A percentile compares a stretch with the other conserved stretches of the same genome.
Conservation (phyloP, 2,888 invertebrate genomes). For the Crossocerus cetratus region DNA sequence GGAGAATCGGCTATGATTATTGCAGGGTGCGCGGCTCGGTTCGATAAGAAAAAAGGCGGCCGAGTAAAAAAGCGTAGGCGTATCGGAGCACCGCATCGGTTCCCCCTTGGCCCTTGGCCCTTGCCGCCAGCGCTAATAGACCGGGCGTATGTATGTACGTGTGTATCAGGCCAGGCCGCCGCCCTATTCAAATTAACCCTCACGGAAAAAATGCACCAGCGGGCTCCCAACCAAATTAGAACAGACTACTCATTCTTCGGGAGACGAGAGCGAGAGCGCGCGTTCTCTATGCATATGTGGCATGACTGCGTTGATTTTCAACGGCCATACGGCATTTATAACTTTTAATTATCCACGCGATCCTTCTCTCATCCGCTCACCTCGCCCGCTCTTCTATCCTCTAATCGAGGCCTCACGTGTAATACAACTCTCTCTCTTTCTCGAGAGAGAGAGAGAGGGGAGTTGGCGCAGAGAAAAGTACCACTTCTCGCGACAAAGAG, state of each 20-base stretch:
- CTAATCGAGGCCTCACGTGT: constrained; percentile 27
- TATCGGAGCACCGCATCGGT: constrained; percentile 47
- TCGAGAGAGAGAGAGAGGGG: too few relatives aligned
- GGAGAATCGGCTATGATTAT: not conserved
- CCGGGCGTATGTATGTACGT: not conserved
- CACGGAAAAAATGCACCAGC: constrained; percentile 63
- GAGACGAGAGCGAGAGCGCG: too few relatives aligned
- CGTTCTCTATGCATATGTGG: constrained; percentile 66
- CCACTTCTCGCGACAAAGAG: too few relatives aligned
- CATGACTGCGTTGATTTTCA: constrained; percentile 72
- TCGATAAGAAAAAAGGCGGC: constrained; percentile 9
- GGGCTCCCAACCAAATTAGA: constrained; percentile 70
- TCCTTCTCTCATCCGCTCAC: too few relatives aligned
- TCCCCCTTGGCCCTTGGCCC: not conserved
- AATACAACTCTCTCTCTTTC: constrained; percentile 7
- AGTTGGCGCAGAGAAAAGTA: too few relatives aligned
- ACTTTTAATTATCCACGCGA: constrained; percentile 41
- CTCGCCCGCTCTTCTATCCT: constrained; percentile 7
- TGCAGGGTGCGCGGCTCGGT: not conserved
- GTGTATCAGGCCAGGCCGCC: constrained; percentile 16
- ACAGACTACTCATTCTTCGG: constrained; percentile 58
- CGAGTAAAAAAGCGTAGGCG: constrained; percentile 64
- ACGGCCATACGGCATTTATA: constrained; percentile 59
- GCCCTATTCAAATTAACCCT: constrained; percentile 76
- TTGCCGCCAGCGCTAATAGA: too few relatives aligned